These are phyloP conservation scores for Psammodynastes pulverulentus DNA, from an alignment of 2,113 vertebrate species.

Conservation along the genomic window DNA sequence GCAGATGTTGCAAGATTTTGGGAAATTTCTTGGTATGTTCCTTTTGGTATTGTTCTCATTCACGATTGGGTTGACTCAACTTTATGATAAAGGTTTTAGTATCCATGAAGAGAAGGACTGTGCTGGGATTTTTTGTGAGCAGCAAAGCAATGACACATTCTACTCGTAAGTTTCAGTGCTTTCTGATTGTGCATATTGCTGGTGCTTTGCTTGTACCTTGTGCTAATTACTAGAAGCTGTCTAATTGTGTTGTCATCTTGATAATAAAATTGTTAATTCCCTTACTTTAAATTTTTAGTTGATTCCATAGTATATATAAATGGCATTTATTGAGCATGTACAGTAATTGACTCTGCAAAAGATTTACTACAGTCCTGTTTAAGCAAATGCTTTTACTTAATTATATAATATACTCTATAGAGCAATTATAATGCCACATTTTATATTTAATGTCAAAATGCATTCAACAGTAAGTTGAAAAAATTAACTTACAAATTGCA, in stretches of 20 bases:
- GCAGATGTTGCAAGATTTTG: conserved; percentile 98
- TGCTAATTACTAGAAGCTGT: neutral
- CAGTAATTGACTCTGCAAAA: neutral
- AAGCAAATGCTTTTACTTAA: neutral
- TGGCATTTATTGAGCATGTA: neutral
- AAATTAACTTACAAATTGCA: neutral
- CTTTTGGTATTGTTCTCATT: conserved; percentile 96
- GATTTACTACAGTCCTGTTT: neutral
- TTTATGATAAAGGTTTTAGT: conserved; percentile 85
- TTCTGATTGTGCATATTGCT: neutral
- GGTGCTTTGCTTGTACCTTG: neutral
- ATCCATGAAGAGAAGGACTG: conserved; percentile 81
- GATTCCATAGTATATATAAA: neutral
- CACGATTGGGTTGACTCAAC: conserved; percentile 94
- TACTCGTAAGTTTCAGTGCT: conserved; percentile 80
- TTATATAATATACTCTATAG: neutral
- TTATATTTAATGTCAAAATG: neutral
- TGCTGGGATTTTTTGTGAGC: conserved; percentile 90
- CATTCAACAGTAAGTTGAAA: neutral
- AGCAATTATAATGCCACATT: neutral
- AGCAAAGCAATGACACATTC: conserved; percentile 93
- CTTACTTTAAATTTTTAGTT: neutral
- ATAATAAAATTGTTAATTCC: neutral
- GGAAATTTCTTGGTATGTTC: conserved; percentile 97
- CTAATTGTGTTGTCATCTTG: neutral